Evolutionary conservation across 2,888 invertebrate genomes (phyloP).

Genomic region (Sussaba pulchella): DNA sequence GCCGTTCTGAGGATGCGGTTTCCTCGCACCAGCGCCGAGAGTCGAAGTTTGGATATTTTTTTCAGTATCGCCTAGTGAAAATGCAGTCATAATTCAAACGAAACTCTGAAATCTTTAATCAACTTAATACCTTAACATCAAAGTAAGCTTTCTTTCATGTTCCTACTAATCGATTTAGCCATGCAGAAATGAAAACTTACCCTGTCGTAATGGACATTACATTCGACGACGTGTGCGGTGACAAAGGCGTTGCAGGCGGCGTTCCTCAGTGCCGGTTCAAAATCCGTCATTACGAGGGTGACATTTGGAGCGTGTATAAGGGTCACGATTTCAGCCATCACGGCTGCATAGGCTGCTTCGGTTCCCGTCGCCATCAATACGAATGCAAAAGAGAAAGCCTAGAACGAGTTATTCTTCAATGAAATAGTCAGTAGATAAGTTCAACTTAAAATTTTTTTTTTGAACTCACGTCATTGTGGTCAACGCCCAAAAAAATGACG

Average conservation of each 20-base stretch:
- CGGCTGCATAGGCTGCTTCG: conserved; percentile 31
- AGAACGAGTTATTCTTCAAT: conserved; percentile 3
- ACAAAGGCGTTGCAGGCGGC: conserved; percentile 15
- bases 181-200: neutral
- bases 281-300: conserved; percentile 34
- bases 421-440: neutral
- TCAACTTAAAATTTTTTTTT: neutral
- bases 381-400: conserved; percentile 43
- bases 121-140: no score
- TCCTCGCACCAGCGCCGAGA: no score
- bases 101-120: no score
- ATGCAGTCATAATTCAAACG: no score
- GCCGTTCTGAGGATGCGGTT: no score
- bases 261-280: conserved; percentile 35
- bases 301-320: conserved; percentile 3
- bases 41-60: no score
- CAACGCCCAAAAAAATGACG: conserved; percentile 33
- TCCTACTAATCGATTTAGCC: no score
- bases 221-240: conserved; percentile 27
- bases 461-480: conserved; percentile 33
- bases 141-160: no score
- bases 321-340: neutral
- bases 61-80: no score
- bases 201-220: conserved; percentile 42
- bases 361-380: conserved; percentile 31